Evolutionary conservation across 2,797 vertebrate species (phyloP).

Genomic region (Sarcophilus harrisii): DNA sequence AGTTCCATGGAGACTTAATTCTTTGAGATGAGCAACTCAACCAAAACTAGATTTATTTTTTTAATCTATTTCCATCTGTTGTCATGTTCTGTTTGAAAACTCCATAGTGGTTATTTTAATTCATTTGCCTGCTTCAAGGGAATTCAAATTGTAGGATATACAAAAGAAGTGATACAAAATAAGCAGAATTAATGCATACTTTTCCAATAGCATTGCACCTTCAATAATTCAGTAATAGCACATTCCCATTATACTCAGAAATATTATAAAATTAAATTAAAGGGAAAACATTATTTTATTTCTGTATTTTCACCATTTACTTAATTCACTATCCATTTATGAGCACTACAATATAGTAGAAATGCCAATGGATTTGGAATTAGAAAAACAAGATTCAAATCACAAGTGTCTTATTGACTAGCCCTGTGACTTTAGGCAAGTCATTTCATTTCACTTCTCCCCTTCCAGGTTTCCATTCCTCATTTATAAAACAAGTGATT

Average conservation of each 20-base stretch:
- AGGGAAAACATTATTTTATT: conserved; percentile 36
- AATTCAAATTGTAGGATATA: conserved; percentile 29
- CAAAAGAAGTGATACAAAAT: conserved; percentile 47
- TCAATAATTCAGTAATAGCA: neutral
- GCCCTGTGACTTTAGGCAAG: neutral
- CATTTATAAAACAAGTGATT: neutral
- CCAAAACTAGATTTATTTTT: neutral
- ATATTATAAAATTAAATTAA: conserved; percentile 40
- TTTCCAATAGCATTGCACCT: conserved; percentile 36
- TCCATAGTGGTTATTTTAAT: conserved; percentile 36
- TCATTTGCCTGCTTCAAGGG: conserved; percentile 38
- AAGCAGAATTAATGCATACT: neutral
- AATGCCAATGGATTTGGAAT: neutral
- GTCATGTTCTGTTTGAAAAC: conserved; percentile 1
- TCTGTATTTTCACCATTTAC: conserved; percentile 10
- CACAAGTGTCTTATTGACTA: neutral
- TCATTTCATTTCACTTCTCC: neutral
- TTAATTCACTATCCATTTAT: neutral
- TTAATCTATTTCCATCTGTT: conserved; percentile 13
- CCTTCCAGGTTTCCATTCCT: neutral
- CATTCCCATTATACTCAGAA: neutral
- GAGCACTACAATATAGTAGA: neutral
- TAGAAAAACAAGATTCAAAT: neutral
- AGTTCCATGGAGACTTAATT: neutral
- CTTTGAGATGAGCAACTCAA: conserved; percentile 28